A percentile compares a stretch with the other conserved stretches of the same genome.
Evolutionary conservation across 2,113 vertebrate species (phyloP).

Genomic region (Hiodon alosoides): DNA sequence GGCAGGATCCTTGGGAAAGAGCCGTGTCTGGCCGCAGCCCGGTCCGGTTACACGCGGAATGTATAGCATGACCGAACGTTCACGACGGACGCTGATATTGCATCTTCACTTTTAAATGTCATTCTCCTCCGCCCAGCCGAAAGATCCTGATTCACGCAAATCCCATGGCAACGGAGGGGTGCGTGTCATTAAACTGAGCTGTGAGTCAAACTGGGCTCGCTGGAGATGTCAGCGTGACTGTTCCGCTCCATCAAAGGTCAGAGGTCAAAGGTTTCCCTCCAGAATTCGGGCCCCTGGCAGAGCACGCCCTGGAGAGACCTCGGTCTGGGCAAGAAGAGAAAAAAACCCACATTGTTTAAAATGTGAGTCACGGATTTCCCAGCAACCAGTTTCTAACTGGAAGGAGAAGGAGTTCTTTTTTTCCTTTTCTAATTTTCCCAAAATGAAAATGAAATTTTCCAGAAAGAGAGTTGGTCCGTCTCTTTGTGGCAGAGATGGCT

Average conservation of each 20-base stretch:
- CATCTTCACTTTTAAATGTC: too few relatives aligned
- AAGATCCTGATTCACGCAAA: conserved; percentile 46
- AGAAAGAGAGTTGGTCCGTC: not conserved
- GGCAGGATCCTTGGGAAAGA: too few relatives aligned
- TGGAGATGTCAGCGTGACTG: not conserved
- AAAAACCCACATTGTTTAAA: not conserved
- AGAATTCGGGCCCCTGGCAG: not conserved
- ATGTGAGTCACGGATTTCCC: conserved; percentile 9
- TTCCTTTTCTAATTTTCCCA: conserved; percentile 9
- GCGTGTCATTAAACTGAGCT: conserved; percentile 51
- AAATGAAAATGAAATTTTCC: not conserved
- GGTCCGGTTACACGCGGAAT: too few relatives aligned
- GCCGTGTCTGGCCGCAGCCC: too few relatives aligned
- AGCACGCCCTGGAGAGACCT: not conserved
- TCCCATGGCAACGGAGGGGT: conserved; percentile 45
- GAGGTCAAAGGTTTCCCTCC: not conserved
- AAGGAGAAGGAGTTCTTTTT: not conserved
- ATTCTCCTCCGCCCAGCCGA: conserved; percentile 11
- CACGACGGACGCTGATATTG: too few relatives aligned
- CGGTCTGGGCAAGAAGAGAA: not conserved
- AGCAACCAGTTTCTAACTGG: not conserved
- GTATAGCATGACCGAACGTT: too few relatives aligned
- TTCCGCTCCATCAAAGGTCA: not conserved
- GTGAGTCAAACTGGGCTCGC: conserved; percentile 12
- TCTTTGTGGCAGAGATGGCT: not conserved